Conservation (phyloP, 2,113 vertebrate species). For the Progne subis region DNA sequence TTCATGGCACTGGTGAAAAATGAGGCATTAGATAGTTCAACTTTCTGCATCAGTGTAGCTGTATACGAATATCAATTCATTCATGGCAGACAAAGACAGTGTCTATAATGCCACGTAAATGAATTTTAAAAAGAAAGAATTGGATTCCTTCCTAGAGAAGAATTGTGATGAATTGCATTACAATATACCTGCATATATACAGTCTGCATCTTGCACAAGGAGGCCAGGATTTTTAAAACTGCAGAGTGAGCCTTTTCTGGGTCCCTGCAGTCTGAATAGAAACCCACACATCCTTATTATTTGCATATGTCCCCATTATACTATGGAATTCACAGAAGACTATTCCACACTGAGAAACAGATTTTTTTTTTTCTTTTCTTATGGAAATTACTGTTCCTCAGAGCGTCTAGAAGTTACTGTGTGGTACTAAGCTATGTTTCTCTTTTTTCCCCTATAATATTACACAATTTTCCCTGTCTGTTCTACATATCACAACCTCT, state of each 20-base stretch:
- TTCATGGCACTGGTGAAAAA: not conserved
- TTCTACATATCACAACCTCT: not conserved
- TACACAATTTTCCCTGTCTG: not conserved
- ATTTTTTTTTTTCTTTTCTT: not conserved
- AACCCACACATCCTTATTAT: slow-evolving; percentile 30
- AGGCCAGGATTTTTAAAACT: slow-evolving; percentile 6
- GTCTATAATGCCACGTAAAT: not conserved
- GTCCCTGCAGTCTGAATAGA: slow-evolving; percentile 28
- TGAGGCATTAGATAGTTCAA: not conserved
- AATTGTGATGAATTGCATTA: not conserved
- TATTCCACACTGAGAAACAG: not conserved
- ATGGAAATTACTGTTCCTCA: slow-evolving; percentile 17
- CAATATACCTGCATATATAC: not conserved
- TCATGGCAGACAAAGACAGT: not conserved
- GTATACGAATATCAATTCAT: not conserved
- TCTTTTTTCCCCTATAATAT: not conserved
- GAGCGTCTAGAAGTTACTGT: not conserved
- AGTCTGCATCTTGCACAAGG: slow-evolving; percentile 1
- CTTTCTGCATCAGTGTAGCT: not conserved
- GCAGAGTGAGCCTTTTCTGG: slow-evolving; percentile 4
- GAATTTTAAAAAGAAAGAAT: not conserved
- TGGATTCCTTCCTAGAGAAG: not conserved
- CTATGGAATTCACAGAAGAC: slow-evolving; percentile 20
- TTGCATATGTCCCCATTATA: slow-evolving; percentile 51
- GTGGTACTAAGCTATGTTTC: not conserved